These are phyloP conservation scores for Drosophila kanekoi DNA, from an alignment of 2,888 invertebrate species.

Conservation along the genomic window DNA sequence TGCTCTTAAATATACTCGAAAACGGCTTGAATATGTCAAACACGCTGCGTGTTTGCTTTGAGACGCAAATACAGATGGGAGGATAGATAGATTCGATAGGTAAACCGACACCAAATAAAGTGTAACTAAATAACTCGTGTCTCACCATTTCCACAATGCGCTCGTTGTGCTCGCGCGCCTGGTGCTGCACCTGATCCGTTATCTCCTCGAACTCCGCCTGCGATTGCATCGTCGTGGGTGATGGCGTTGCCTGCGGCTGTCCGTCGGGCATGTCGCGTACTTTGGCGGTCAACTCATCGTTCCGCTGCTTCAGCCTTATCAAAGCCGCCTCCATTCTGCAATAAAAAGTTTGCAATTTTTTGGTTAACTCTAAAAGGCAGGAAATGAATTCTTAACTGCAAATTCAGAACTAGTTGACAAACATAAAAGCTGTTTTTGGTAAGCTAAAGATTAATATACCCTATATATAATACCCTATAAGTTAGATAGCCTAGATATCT, in stretches of 20 bases:
- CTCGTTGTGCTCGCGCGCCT: constrained; percentile 83
- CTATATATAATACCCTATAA: too few species aligned
- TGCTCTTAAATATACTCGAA: constrained; percentile 81
- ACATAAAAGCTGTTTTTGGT: too few species aligned
- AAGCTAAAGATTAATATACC: too few species aligned
- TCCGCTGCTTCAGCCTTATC: constrained; percentile 83
- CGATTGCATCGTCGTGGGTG: constrained; percentile 64
- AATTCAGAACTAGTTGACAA: too few species aligned
- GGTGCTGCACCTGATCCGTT: constrained; percentile 80
- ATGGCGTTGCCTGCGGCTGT: constrained; percentile 59
- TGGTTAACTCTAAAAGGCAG: too few species aligned
- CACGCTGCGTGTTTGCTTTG: constrained; percentile 80
- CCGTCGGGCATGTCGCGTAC: constrained; percentile 82
- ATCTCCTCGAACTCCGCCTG: constrained; percentile 79
- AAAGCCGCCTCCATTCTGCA: constrained; percentile 84
- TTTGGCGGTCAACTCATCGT: constrained; percentile 83
- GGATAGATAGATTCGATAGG: constrained; percentile 20
- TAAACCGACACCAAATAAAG: constrained; percentile 16
- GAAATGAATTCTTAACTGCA: too few species aligned
- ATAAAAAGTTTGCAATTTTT: not conserved
- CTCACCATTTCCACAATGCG: constrained; percentile 85
- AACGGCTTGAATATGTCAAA: constrained; percentile 82
- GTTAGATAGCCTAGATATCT: too few species aligned
- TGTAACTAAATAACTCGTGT: not conserved
- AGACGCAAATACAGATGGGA: constrained; percentile 12